Evolutionary conservation across 2,888 invertebrate species (phyloP).

Genomic region (Caenorhabditis sp.): DNA sequence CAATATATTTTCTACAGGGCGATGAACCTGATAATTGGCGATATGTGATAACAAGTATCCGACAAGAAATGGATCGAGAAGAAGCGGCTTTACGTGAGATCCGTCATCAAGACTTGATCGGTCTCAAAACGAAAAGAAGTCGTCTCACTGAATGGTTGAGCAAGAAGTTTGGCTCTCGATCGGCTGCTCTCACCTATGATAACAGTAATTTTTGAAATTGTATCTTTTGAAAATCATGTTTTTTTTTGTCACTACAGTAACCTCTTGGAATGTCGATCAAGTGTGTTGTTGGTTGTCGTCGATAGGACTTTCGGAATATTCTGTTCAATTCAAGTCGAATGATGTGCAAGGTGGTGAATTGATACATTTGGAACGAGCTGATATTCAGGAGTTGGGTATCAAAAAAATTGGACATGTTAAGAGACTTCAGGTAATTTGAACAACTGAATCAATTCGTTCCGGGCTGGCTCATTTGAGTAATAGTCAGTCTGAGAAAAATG

Average conservation of each 20-base stretch:
- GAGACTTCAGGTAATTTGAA: constrained; percentile 79
- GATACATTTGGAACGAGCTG: constrained; percentile 79
- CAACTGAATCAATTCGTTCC: too few relatives aligned
- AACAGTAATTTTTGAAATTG: constrained; percentile 17
- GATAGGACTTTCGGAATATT: constrained; percentile 87
- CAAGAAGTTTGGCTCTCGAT: constrained; percentile 34
- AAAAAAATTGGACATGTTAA: constrained; percentile 95
- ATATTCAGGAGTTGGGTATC: constrained; percentile 83
- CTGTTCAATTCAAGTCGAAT: constrained; percentile 81
- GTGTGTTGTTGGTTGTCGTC: constrained; percentile 89
- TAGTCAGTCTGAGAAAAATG: too few relatives aligned
- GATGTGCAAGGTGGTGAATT: constrained; percentile 50
- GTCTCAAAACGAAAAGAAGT: constrained; percentile 41
- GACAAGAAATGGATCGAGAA: constrained; percentile 54
- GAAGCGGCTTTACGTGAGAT: constrained; percentile 48
- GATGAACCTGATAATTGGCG: constrained; percentile 57
- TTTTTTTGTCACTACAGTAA: constrained; percentile 35
- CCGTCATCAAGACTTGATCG: constrained; percentile 24
- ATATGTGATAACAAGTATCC: constrained; percentile 54
- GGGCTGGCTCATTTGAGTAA: too few relatives aligned
- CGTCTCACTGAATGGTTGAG: constrained; percentile 45
- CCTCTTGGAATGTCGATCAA: constrained; percentile 85
- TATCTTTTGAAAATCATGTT: background rate
- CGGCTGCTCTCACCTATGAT: constrained; percentile 21
- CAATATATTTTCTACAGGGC: constrained; percentile 30